Evolutionary conservation across 2,797 vertebrate genomes (phyloP).

Genomic region (Notolabrus celidotus): DNA sequence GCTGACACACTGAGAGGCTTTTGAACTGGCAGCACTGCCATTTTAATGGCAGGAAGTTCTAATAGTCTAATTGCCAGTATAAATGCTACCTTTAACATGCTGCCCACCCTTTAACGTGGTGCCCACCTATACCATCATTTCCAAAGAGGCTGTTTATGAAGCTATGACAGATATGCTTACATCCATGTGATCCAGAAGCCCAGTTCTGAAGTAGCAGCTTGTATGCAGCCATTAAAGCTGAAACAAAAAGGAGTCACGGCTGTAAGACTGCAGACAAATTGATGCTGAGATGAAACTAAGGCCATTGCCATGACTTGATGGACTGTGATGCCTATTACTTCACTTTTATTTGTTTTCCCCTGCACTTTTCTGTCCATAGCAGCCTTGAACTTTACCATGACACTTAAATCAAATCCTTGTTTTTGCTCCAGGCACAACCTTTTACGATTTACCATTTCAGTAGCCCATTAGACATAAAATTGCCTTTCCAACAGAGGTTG

Average conservation of each 20-base stretch:
- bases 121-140: not conserved
- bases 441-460: slow-evolving; percentile 49
- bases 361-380: slow-evolving; percentile 26
- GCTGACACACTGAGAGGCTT: not conserved
- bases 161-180: slow-evolving; percentile 7
- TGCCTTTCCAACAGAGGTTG: slow-evolving; percentile 40
- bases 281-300: slow-evolving; percentile 23
- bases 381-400: slow-evolving; percentile 47
- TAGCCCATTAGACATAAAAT: slow-evolving; percentile 44
- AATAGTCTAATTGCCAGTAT: not conserved
- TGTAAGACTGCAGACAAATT: slow-evolving; percentile 31
- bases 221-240: slow-evolving; percentile 18
- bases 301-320: slow-evolving; percentile 4
- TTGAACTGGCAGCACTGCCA: slow-evolving; percentile 6
- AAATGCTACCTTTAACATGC: slow-evolving; percentile 6
- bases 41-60: not conserved
- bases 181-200: slow-evolving; percentile 35
- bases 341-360: slow-evolving; percentile 24
- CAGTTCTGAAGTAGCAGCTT: slow-evolving; percentile 28
- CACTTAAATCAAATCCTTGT: slow-evolving; percentile 61
- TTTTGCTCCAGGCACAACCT: slow-evolving; percentile 59
- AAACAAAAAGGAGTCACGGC: slow-evolving; percentile 16
- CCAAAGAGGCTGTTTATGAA: slow-evolving; percentile 2
- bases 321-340: slow-evolving; percentile 12
- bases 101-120: not conserved